These are phyloP conservation scores for Eulimnadia texana DNA, from an alignment of 1,140 invertebrate species.

Conservation along the genomic window DNA sequence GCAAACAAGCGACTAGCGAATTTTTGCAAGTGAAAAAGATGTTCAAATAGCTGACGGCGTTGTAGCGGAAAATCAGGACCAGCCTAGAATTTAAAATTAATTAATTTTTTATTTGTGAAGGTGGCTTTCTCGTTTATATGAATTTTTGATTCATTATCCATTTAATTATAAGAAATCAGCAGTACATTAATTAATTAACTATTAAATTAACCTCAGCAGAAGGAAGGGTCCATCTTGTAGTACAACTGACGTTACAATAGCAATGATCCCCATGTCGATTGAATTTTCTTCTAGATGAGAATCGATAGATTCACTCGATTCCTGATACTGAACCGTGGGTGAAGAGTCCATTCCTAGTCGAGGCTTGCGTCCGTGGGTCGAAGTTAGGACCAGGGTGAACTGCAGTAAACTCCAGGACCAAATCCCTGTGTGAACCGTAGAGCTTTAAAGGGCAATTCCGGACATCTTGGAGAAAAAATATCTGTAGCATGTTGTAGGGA, in stretches of 20 bases:
- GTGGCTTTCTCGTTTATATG: too few species aligned
- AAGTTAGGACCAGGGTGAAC: constrained; percentile 76
- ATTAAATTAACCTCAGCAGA: constrained; percentile 46
- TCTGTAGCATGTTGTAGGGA: too few species aligned
- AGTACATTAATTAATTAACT: too few species aligned
- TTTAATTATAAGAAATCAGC: too few species aligned
- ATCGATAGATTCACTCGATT: constrained; percentile 2
- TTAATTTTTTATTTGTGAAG: constrained; percentile 24
- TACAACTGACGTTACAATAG: constrained; percentile 26
- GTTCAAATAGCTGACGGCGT: constrained; percentile 57
- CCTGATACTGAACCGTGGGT: neutral
- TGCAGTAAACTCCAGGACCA: constrained; percentile 82
- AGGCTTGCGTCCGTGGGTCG: constrained; percentile 39
- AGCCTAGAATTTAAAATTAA: constrained; percentile 32
- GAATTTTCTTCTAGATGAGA: constrained; percentile 10
- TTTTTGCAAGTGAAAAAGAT: constrained; percentile 89
- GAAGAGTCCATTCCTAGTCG: constrained; percentile 18
- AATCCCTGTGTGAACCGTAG: constrained; percentile 31
- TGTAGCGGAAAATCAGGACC: constrained; percentile 69
- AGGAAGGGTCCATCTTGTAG: constrained; percentile 64
- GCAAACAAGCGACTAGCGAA: constrained; percentile 65
- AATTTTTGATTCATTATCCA: too few species aligned
- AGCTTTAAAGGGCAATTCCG: too few species aligned
- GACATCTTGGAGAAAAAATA: too few species aligned
- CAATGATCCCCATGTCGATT: constrained; percentile 26